A percentile compares a stretch with the other conserved stretches of the same genome.
Conservation (phyloP, 2,113 vertebrate species). For the Myxocyprinus asiaticus region DNA sequence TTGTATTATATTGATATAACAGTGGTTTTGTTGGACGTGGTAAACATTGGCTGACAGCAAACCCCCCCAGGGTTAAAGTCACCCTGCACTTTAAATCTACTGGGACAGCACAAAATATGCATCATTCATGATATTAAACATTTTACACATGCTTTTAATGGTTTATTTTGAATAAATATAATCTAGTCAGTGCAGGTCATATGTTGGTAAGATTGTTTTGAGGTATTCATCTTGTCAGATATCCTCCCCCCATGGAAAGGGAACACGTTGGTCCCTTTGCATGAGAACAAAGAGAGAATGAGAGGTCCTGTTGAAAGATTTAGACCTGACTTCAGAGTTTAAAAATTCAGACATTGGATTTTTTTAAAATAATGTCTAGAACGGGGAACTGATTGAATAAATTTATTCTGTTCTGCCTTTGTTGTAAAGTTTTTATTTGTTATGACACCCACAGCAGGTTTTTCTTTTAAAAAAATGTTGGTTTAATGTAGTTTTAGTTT, state of each 20-base stretch:
- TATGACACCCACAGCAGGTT: too few species aligned
- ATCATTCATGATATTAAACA: background rate
- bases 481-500: too few species aligned
- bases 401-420: too few species aligned
- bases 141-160: too few species aligned
- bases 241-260: background rate
- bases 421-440: too few species aligned
- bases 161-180: background rate
- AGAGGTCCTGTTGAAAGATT: background rate
- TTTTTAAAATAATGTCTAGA: background rate
- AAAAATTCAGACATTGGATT: background rate
- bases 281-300: background rate
- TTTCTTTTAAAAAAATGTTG: too few species aligned
- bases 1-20: too few species aligned
- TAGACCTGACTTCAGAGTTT: background rate
- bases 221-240: too few species aligned
- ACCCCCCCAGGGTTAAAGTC: background rate
- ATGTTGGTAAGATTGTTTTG: too few species aligned
- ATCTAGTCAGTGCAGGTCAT: background rate
- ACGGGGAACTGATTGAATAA: background rate
- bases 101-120: background rate
- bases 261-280: constrained; percentile 3
- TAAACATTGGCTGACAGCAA: background rate
- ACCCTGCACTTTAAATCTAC: background rate
- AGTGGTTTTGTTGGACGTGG: background rate